Evolutionary conservation across 2,797 vertebrate genomes (phyloP).

Genomic region (Carapus acus): DNA sequence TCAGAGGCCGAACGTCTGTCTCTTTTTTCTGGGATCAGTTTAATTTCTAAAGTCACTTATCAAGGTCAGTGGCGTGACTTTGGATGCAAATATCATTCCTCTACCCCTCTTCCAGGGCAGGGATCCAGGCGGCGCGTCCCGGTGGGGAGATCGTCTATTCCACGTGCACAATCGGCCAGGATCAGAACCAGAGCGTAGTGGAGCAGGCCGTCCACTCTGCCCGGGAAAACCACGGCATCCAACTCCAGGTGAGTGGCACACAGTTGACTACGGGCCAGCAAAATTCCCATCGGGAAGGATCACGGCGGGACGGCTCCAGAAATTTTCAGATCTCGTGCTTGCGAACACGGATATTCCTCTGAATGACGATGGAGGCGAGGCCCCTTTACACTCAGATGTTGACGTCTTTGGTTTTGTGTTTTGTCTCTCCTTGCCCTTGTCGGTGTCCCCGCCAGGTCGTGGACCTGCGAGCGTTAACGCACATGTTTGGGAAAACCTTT

Average conservation of each 20-base stretch:
- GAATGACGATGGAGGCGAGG: background rate
- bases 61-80: too few relatives aligned
- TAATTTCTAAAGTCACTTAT: too few relatives aligned
- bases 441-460: slow-evolving; percentile 60
- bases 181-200: slow-evolving; percentile 86
- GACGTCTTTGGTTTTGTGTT: too few relatives aligned
- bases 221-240: slow-evolving; percentile 70
- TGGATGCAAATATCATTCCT: background rate
- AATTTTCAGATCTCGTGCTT: background rate
- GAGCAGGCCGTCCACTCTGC: slow-evolving; percentile 75
- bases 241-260: slow-evolving; percentile 50
- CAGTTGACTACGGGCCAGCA: background rate
- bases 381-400: too few relatives aligned
- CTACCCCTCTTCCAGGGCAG: slow-evolving; percentile 69
- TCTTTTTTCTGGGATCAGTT: background rate
- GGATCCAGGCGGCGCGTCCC: slow-evolving; percentile 74
- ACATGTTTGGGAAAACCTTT: slow-evolving; percentile 80
- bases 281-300: background rate
- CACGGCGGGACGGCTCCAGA: background rate
- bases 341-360: background rate
- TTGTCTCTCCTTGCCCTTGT: background rate
- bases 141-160: slow-evolving; percentile 86
- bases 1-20: slow-evolving; percentile 20
- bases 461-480: slow-evolving; percentile 72
- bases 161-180: slow-evolving; percentile 87